Base-by-base conservation (phyloP, 2,888 invertebrate genomes). In the Cheilosia soror region DNA sequence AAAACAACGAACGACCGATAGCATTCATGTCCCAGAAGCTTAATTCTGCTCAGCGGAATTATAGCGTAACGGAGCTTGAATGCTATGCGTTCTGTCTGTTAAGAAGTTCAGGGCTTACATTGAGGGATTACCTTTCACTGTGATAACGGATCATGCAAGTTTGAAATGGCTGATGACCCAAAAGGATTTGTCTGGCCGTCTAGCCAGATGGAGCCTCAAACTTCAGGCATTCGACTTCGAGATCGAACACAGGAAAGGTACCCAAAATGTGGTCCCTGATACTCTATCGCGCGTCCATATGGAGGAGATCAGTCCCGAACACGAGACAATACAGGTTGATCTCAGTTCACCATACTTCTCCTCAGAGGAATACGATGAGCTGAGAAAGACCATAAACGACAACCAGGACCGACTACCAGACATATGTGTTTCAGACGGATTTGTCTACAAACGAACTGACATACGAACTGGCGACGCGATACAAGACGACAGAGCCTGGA, bases 1-100 rank as follows among this genome's bases (percentile, higher is more conserved):
- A 25, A 4, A 25, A 51, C 13, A 25, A 29, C 11, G 13, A 27
- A 27, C 27, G 51, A 4, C 37, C 37, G 4, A 44, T 44, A 44
- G 44, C 44, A 44, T 44, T 44, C 15, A 44, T 44, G 44, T 51
- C 27, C 13, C 51, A 27, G 27, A 51, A 51, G 51, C 51, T 25
- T 5, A 37, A 37, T 11, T 11, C 44, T 5, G 44, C 44, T 0
- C 44, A 51, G 11, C 49, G 25, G 2, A 51, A 25, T 15, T 51
- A 25, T 0, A 51, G 25, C 13, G 25, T 13, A 4, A 51, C 15
- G 4, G 7, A 49, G 2, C 9, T 11, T 15, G 51, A 9, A 27
- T 25, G 49, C 49, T 51, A 25, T 20, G 49, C 49, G 49, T 51
- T 4, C 49, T 27, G 0, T 51, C 49, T 0, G 49, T 51, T 2